Base-by-base conservation (phyloP, 2,888 invertebrate genomes). In the Ctenicera cuprea region DNA sequence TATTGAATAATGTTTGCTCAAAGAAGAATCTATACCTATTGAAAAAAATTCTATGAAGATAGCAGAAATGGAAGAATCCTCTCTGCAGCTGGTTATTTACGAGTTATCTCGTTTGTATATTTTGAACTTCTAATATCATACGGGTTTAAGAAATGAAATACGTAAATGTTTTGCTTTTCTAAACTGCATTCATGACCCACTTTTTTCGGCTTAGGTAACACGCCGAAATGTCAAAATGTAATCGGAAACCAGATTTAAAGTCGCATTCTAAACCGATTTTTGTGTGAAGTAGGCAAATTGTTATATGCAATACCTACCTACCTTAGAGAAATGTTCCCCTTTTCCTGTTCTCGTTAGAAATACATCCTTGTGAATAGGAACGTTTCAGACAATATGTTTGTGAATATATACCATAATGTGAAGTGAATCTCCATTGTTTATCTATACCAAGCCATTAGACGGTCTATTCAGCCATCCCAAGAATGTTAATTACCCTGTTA, bases 401-500 rank as follows among this genome's bases (percentile, higher is more conserved):
- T 54, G n/a, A 4, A 0, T 22, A 54, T 30, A 26, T 8, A 7
- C 9, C 59, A 18, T 18, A 59, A 41, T n/a, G 20, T 38, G 41
- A 59, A 59, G 18, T 11, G 59, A 59, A 38, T 59, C 59, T 30
- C 22, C 48, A 59, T 48, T 54, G 57, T 65, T 71, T 65, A 59
- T 59, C 71, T 71, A 16, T 59, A 41, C 38, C 54, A 43, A 37
- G 33, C 50, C 41, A 66, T 62, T 38, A 69, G 30, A 38, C 26
- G 16, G 33, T 38, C 50, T 61, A 37, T 63, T 20, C 69, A 52
- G 69, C 43, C 22, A 54, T 65, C 57, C 33, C 38, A 71, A 45
- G 65, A 71, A 71, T 71, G 71, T 71, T 71, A 71, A 71, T 71
- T 71, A 65, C 71, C 48, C 50, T 20, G 20, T 45, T 68, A 59